Evolutionary conservation across 2,888 invertebrate genomes (phyloP).

Genomic region (Dynastes grantii): DNA sequence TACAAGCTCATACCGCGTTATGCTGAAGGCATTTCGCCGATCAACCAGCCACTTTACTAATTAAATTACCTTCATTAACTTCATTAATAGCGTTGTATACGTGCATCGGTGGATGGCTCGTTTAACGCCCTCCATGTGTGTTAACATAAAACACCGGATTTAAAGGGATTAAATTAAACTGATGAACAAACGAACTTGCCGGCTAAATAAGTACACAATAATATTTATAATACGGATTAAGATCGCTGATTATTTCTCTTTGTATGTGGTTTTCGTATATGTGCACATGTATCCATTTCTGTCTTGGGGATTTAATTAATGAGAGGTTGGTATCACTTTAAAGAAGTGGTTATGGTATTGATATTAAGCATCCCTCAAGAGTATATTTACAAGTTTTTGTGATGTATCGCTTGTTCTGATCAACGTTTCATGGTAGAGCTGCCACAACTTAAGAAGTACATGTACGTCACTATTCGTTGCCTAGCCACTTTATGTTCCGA

Average conservation of each 20-base stretch:
- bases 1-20: neutral
- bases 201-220: slow-evolving; percentile 19
- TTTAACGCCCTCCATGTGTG: neutral
- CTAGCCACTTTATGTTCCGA: too few species aligned
- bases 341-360: too few species aligned
- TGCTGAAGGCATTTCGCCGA: slow-evolving; percentile 33
- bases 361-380: too few species aligned
- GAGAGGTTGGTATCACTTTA: too few species aligned
- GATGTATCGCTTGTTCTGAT: too few species aligned
- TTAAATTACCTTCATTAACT: slow-evolving; percentile 36
- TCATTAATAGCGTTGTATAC: slow-evolving; percentile 26
- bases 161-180: slow-evolving; percentile 11
- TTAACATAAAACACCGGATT: slow-evolving; percentile 3
- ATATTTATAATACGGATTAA: slow-evolving; percentile 36
- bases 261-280: neutral
- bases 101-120: neutral
- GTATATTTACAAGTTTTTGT: too few species aligned
- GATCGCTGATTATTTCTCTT: slow-evolving; percentile 15
- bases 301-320: too few species aligned
- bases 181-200: slow-evolving; percentile 21
- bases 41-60: slow-evolving; percentile 28
- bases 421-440: too few species aligned
- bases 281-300: neutral
- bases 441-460: too few species aligned
- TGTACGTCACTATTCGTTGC: too few species aligned